Conservation (phyloP, 2,113 vertebrate species). For the Podarcis cretensis region DNA sequence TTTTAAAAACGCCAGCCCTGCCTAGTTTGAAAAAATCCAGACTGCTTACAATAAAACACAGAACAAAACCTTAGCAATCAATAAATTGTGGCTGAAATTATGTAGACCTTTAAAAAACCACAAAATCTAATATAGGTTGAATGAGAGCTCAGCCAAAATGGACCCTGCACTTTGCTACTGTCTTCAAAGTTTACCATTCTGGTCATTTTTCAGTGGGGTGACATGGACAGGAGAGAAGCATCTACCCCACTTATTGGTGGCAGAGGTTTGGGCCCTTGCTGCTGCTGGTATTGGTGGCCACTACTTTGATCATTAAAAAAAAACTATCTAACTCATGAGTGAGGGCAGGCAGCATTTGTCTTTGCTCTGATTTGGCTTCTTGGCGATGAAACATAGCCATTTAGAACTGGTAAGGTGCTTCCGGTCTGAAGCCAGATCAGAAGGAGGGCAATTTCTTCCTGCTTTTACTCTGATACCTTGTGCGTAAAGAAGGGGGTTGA, state of each 20-base stretch:
- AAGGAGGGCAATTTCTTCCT: no score
- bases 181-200: background rate
- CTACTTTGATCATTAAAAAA: background rate
- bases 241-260: background rate
- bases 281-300: background rate
- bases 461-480: no score
- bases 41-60: background rate
- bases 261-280: background rate
- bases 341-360: no score
- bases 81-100: background rate
- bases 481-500: no score
- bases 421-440: no score
- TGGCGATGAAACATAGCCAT: background rate
- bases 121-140: background rate
- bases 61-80: background rate
- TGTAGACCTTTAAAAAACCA: background rate
- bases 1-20: background rate
- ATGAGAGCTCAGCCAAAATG: background rate
- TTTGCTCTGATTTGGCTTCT: background rate
- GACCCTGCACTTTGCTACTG: background rate
- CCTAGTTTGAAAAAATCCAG: background rate
- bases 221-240: background rate
- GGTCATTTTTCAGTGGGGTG: background rate
- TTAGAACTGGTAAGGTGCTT: background rate
- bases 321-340: no score